Conservation (phyloP, 2,888 invertebrate genomes). For the Antheraea yamamai region DNA sequence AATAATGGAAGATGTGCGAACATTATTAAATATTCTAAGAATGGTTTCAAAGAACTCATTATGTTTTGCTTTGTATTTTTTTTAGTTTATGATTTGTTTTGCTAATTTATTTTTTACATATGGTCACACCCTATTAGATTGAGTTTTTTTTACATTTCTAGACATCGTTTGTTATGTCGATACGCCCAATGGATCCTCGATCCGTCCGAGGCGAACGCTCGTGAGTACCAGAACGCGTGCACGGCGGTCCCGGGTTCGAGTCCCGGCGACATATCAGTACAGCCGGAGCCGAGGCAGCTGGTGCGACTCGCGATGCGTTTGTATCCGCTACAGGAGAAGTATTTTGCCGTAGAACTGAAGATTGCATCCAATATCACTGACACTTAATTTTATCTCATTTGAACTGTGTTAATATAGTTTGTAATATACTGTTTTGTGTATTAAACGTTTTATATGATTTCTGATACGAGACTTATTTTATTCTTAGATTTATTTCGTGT, state of each 20-base stretch:
- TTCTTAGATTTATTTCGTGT: no score
- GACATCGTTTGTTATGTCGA: slow-evolving; percentile 62
- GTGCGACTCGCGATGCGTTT: slow-evolving; percentile 53
- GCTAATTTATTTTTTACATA: no score
- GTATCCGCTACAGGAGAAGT: slow-evolving; percentile 47
- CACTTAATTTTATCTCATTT: not conserved
- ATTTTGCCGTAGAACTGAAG: slow-evolving; percentile 50
- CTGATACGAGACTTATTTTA: no score
- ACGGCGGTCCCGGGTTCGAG: slow-evolving; percentile 25
- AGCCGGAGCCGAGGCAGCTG: slow-evolving; percentile 26
- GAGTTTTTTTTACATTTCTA: slow-evolving; percentile 35
- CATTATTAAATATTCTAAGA: no score
- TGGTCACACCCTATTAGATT: no score
- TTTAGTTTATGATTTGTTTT: no score
- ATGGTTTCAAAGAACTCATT: no score
- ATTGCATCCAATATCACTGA: slow-evolving; percentile 23
- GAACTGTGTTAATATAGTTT: not conserved
- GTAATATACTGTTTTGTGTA: not conserved
- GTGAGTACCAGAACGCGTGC: slow-evolving; percentile 51
- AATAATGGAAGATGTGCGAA: no score
- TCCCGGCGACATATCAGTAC: not conserved
- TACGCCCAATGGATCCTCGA: slow-evolving; percentile 54
- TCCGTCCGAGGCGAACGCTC: slow-evolving; percentile 36
- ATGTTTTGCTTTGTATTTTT: no score
- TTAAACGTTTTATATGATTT: no score